A percentile compares a stretch with the other conserved stretches of the same genome.
These are phyloP conservation scores for Drosophila lacertosa DNA, from an alignment of 1,140 invertebrate genomes.

Conservation along the genomic window DNA sequence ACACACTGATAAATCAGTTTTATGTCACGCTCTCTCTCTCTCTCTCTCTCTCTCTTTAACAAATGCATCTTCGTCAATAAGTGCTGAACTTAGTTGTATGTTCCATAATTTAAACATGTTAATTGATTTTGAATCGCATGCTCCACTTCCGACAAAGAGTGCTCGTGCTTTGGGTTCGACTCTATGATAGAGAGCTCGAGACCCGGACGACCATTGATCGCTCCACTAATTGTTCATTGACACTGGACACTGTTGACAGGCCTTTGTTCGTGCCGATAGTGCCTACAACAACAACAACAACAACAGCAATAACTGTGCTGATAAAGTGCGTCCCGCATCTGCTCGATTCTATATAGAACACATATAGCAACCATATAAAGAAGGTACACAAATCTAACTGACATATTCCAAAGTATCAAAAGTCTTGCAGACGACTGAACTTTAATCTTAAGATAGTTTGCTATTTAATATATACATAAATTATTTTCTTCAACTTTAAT, in stretches of 20 bases:
- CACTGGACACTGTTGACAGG: slow-evolving; percentile 41
- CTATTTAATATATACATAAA: neutral
- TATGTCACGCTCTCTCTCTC: neutral
- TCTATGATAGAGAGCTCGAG: slow-evolving; percentile 6
- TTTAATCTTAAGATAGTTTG: neutral
- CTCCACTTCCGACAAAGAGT: slow-evolving; percentile 68
- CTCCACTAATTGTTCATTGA: slow-evolving; percentile 79
- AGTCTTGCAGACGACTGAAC: slow-evolving; percentile 4
- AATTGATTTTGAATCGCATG: slow-evolving; percentile 76
- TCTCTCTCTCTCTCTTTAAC: neutral
- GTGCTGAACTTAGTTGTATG: slow-evolving; percentile 56
- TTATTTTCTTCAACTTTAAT: too few species aligned
- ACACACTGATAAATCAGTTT: slow-evolving; percentile 39
- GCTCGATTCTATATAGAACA: slow-evolving; percentile 10
- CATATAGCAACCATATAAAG: slow-evolving; percentile 25
- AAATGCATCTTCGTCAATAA: slow-evolving; percentile 51
- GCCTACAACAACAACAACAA: slow-evolving; percentile 26
- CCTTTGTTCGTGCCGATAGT: slow-evolving; percentile 76
- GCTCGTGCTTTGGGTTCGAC: neutral
- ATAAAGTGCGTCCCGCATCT: slow-evolving; percentile 49
- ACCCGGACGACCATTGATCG: slow-evolving; percentile 73
- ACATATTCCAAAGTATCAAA: slow-evolving; percentile 2
- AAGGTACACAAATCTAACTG: slow-evolving; percentile 4
- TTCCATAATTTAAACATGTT: slow-evolving; percentile 77
- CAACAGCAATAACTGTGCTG: slow-evolving; percentile 36